Conservation (phyloP, 2,113 vertebrate species). For the Hemiprocne comata region DNA sequence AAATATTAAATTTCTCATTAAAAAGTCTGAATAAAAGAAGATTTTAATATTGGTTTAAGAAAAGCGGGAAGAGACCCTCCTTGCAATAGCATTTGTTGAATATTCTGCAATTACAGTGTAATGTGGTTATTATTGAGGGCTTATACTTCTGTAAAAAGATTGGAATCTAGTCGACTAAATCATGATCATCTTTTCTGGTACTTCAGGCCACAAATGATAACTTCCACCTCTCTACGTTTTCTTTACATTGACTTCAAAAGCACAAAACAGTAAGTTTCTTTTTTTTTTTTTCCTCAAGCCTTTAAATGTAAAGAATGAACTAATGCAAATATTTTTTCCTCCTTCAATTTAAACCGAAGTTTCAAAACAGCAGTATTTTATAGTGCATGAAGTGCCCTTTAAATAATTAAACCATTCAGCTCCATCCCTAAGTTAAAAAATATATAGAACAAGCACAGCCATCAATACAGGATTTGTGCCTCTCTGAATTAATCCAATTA, state of each 20-base stretch:
- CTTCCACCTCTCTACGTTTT: not conserved
- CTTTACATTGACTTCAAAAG: not conserved
- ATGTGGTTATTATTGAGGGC: not conserved
- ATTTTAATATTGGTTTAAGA: not conserved
- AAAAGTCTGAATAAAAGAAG: not conserved
- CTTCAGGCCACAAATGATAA: not conserved
- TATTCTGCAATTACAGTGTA: not conserved
- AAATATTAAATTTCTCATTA: not conserved
- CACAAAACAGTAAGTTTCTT: not conserved
- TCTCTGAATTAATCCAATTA: slow-evolving; percentile 94
- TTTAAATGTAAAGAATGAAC: not conserved
- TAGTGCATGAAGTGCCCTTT: slow-evolving; percentile 74
- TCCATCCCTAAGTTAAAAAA: slow-evolving; percentile 65
- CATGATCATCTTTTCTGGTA: not conserved
- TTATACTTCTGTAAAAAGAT: not conserved
- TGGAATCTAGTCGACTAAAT: not conserved
- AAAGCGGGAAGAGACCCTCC: not conserved
- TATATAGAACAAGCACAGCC: slow-evolving; percentile 74
- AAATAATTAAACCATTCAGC: slow-evolving; percentile 85
- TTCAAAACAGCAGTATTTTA: slow-evolving; percentile 63
- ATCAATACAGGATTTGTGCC: slow-evolving; percentile 79
- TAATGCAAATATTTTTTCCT: slow-evolving; percentile 46
- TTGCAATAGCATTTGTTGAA: not conserved
- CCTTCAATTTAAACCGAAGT: slow-evolving; percentile 15
- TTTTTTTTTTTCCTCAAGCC: not conserved